Base-by-base conservation (phyloP, 30 jellyfish, hydroid and myxozoan species). In the Hydractinia echinata region DNA sequence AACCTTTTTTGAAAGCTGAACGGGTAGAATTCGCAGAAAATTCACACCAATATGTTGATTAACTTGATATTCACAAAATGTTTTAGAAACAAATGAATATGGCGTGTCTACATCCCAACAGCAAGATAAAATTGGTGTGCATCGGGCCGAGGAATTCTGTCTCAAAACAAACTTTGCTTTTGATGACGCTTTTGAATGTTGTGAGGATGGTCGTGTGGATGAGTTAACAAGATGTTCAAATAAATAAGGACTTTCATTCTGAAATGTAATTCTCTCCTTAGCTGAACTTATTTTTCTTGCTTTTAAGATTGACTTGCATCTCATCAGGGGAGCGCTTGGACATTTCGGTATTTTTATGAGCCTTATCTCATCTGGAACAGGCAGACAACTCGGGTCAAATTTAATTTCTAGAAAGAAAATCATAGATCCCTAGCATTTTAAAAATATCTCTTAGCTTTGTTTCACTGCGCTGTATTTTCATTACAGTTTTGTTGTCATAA, bases 11-110 rank as follows among this genome's bases (percentile, higher is more conserved):
- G 96, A 85, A 51, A 91, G 10, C 66, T 91, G 95, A 52, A 91
- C 95, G 5, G 97, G 97, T 20, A 91, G 84, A 60, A 86, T 39
- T 56, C 95, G 84, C 5, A 91, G 82, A 53, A 91, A 85, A 58
- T 78, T 68, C 11, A 86, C 73, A 9, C 79, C 39, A 20, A 76
- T 44, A 8, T 67, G 30, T 49, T 87, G 55, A 56, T 51, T 4
- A 8, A 82, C 89, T 51, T 88, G 72, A 48, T 82, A n/a, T 5
- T 30, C 76, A 48, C 19, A 93, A 56, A 80, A 60, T 54, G 54
- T 11, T 4, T 39, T 79, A 5, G 76, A 21, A 11, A 54, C 15
- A 19, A 52, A 54, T 54, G 58, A 66, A 5, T 71, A 39, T n/a
- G 86, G 78, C n/a, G 82, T 30, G 7, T 60, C 55, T 15, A 11